Conservation (phyloP, 2,888 invertebrate genomes). For the Thera britannica region DNA sequence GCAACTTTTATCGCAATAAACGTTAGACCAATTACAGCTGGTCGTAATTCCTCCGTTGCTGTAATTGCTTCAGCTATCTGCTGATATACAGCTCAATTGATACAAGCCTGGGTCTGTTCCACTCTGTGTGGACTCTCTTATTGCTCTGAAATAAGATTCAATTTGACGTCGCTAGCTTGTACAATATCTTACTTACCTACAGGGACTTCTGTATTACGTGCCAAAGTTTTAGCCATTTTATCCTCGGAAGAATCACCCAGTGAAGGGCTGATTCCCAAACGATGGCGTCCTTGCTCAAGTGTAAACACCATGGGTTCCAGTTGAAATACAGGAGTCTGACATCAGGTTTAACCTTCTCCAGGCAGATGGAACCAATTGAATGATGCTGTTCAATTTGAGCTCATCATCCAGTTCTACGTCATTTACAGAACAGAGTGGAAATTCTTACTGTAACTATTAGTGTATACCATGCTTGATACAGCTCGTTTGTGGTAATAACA, state of each 20-base stretch:
- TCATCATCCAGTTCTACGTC: too few relatives aligned
- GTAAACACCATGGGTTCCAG: background rate
- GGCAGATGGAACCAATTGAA: too few relatives aligned
- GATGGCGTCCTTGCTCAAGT: background rate
- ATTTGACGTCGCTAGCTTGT: background rate
- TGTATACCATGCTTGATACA: constrained; percentile 13
- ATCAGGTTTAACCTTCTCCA: too few relatives aligned
- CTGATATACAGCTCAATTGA: constrained; percentile 34
- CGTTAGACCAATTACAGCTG: constrained; percentile 28
- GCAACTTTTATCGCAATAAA: constrained; percentile 27
- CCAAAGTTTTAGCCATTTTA: background rate
- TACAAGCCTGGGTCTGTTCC: constrained; percentile 9
- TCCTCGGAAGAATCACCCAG: background rate
- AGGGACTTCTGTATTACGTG: background rate
- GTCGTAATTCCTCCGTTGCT: constrained; percentile 20
- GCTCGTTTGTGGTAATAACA: constrained; percentile 25
- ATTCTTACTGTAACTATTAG: background rate
- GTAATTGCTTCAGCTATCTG: constrained; percentile 31
- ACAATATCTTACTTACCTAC: too few relatives aligned
- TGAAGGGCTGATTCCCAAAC: too few relatives aligned
- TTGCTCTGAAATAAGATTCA: background rate
- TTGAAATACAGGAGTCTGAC: background rate
- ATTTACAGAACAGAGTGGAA: background rate
- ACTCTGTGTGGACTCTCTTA: background rate
- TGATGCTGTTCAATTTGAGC: too few relatives aligned